Conservation (phyloP, 2,888 invertebrate genomes). For the Dryobota labecula region DNA sequence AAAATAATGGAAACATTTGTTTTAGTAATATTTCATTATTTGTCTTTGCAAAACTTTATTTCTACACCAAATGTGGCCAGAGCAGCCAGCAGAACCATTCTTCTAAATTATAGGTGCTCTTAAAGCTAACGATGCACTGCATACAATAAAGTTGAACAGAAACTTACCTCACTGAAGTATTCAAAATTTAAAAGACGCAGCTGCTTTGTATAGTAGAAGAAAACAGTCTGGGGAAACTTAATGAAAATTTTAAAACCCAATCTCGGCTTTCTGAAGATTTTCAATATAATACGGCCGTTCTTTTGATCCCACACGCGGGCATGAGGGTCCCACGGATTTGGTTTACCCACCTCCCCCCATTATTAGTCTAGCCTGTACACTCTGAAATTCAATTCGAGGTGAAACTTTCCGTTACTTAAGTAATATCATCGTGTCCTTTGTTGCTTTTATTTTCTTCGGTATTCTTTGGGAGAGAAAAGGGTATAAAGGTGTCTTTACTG, state of each 20-base stretch:
- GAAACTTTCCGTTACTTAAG: constrained; percentile 67
- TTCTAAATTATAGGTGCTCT: constrained; percentile 35
- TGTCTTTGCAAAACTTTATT: constrained; percentile 27
- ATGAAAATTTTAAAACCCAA: constrained; percentile 67
- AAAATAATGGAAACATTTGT: constrained; percentile 12
- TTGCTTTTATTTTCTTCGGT: constrained; percentile 65
- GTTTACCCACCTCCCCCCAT: constrained; percentile 59
- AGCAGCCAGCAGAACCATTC: constrained; percentile 16
- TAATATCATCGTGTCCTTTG: constrained; percentile 66
- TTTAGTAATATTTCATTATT: constrained; percentile 36
- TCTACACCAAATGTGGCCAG: constrained; percentile 40
- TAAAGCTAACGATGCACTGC: constrained; percentile 51
- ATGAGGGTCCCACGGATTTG: constrained; percentile 63
- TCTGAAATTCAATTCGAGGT: constrained; percentile 71
- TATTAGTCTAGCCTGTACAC: constrained; percentile 72
- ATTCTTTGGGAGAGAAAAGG: constrained; percentile 52
- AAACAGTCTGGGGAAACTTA: constrained; percentile 60
- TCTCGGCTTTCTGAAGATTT: constrained; percentile 64
- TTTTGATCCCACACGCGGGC: constrained; percentile 68
- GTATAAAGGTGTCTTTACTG: constrained; percentile 47
- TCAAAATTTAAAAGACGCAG: constrained; percentile 58
- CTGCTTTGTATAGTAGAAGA: constrained; percentile 43
- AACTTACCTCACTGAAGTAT: constrained; percentile 55
- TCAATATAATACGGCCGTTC: constrained; percentile 67
- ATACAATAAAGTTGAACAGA: constrained; percentile 56